These are phyloP conservation scores for Xenops minutus DNA, from an alignment of 2,797 vertebrate genomes.

Conservation along the genomic window DNA sequence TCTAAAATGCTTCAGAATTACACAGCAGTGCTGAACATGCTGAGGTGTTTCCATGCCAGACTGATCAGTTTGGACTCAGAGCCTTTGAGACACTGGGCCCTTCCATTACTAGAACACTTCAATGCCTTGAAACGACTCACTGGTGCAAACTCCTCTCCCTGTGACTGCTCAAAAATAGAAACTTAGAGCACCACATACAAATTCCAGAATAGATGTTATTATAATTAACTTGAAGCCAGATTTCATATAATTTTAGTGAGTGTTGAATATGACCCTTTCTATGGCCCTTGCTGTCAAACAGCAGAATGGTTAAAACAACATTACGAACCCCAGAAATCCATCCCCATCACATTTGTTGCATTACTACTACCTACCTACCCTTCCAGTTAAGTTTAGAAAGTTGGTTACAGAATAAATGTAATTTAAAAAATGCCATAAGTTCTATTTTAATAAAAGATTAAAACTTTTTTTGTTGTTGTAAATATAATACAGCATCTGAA, in stretches of 20 bases:
- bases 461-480: neutral
- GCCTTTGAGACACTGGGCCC: neutral
- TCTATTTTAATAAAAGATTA: neutral
- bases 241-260: neutral
- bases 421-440: neutral
- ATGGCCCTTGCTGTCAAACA: neutral
- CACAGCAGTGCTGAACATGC: neutral
- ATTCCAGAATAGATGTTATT: neutral
- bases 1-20: slow-evolving; percentile 1
- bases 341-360: neutral
- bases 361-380: neutral
- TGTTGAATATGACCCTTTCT: neutral
- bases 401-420: neutral
- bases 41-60: neutral
- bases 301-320: neutral
- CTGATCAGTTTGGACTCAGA: neutral
- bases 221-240: neutral
- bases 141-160: neutral
- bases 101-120: no score
- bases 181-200: neutral
- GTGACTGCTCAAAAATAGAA: neutral
- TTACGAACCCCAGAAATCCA: neutral
- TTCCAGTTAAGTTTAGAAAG: neutral
- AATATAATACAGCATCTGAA: neutral
- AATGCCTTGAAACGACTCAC: neutral